A percentile compares a stretch with the other conserved stretches of the same genome.
Evolutionary conservation across 2,113 vertebrate species (phyloP).

Genomic region (Haemorhous mexicanus): DNA sequence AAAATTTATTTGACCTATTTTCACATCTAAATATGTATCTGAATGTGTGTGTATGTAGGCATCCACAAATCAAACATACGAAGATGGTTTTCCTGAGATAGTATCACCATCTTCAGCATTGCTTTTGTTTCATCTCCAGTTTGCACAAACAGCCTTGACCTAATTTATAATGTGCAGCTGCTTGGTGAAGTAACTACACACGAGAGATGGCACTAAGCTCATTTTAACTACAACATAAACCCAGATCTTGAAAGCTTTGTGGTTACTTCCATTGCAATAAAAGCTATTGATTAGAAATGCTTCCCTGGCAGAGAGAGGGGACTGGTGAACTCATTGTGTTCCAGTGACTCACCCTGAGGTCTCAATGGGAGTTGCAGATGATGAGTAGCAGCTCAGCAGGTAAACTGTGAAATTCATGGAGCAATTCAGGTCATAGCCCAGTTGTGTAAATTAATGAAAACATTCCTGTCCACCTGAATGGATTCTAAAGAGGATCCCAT

Average conservation of each 20-base stretch:
- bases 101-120: neutral
- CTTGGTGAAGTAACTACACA: neutral
- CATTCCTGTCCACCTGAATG: neutral
- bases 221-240: neutral
- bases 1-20: constrained; percentile 30
- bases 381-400: neutral
- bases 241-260: neutral
- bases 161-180: neutral
- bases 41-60: neutral
- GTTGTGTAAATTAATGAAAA: neutral
- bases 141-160: neutral
- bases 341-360: neutral
- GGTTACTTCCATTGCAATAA: constrained; percentile 35
- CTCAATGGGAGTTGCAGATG: neutral
- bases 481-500: neutral
- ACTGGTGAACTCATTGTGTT: neutral
- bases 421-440: neutral
- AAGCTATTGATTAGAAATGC: constrained; percentile 37
- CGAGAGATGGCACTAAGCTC: constrained; percentile 4
- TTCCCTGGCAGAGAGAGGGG: neutral
- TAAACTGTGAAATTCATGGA: neutral
- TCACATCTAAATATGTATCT: neutral
- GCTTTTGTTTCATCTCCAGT: neutral
- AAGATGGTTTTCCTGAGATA: neutral
- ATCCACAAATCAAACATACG: neutral